Percentiles rank a stretch among this genome's conserved stretches.
These are phyloP conservation scores for Rhodophaea formosa DNA, from an alignment of 2,888 invertebrate genomes.

Conservation along the genomic window DNA sequence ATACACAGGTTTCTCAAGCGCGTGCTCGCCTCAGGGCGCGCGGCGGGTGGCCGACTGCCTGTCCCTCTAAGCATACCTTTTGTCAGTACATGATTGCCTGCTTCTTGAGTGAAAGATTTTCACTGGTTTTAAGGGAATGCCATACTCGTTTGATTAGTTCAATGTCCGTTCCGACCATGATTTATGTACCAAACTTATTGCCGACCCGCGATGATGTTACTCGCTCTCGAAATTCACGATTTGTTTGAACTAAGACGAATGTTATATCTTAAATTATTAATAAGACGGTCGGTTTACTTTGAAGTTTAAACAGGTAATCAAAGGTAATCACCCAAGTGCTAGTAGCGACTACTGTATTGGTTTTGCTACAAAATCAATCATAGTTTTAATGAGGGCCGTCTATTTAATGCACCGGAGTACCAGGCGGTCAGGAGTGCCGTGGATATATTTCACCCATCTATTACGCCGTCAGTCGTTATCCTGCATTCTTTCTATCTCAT, in stretches of 20 bases:
- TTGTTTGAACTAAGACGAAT: background rate
- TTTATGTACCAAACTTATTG: background rate
- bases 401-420: slow-evolving; percentile 44
- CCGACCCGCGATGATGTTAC: no score
- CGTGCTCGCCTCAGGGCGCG: slow-evolving; percentile 65
- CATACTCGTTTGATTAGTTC: slow-evolving; percentile 6
- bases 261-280: no score
- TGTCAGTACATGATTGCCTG: slow-evolving; percentile 53
- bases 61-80: slow-evolving; percentile 56
- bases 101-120: slow-evolving; percentile 44
- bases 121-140: slow-evolving; percentile 23
- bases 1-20: slow-evolving; percentile 47
- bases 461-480: slow-evolving; percentile 51
- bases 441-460: slow-evolving; percentile 44
- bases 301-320: slow-evolving; percentile 7
- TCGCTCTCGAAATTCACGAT: no score
- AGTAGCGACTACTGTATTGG: slow-evolving; percentile 67
- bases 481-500: slow-evolving; percentile 63
- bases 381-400: slow-evolving; percentile 52
- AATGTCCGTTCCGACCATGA: background rate
- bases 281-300: background rate
- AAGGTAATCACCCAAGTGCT: slow-evolving; percentile 41
- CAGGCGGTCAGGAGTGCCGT: slow-evolving; percentile 36
- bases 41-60: slow-evolving; percentile 63
- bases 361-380: slow-evolving; percentile 67